Evolutionary conservation across 2,113 vertebrate species (phyloP), one percentile per base, ranked within the genome.

Genomic region (Gambusia affinis): DNA sequence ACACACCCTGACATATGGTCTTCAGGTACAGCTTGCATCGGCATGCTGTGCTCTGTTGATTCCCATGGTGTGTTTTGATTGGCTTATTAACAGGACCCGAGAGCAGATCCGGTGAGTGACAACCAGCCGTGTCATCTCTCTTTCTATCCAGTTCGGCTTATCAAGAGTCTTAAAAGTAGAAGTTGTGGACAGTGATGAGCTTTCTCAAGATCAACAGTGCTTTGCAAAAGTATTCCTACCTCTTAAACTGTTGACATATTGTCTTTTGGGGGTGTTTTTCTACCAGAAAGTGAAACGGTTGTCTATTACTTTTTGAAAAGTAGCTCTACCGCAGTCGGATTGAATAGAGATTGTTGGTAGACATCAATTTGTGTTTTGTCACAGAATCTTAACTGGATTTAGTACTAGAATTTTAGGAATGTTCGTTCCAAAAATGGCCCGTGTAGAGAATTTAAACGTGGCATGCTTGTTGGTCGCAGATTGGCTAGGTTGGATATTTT

Each of bases 71-170:
- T 35, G 11, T 82, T 91, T 82, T 91, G 90, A 94, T 92, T 91
- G 85, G 90, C 85, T 89, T 73, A 84, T 93, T 93, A 91, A 75
- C 92, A 84, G 78, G 79, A 85, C 86, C 84, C 81, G 72, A 17
- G 63, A 12, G 44, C 67, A 60, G 81, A 78, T 24, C 74, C 82
- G 67, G 82, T 22, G 79, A 80, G 68, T 60, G 86, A 80, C 24
- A 66, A 79, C 67, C 75, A 70, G 60, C 60, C 70, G 42, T 7
- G 1, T 28, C 65, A 65, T 2, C 72, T 71, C 77, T 74, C 80
- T 66, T 15, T 42, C 42, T 73, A 62, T 11, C 19, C 12, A 31
- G 12, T 27, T 37, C 65, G 19, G 10, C 10, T 3, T 33, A 2
- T 2, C 14, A 3, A 33, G 22, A 64, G 31, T 47, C n/a, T 8